Base-by-base conservation (phyloP, 2,888 invertebrate genomes). In the Drosophila melanosoma region DNA sequence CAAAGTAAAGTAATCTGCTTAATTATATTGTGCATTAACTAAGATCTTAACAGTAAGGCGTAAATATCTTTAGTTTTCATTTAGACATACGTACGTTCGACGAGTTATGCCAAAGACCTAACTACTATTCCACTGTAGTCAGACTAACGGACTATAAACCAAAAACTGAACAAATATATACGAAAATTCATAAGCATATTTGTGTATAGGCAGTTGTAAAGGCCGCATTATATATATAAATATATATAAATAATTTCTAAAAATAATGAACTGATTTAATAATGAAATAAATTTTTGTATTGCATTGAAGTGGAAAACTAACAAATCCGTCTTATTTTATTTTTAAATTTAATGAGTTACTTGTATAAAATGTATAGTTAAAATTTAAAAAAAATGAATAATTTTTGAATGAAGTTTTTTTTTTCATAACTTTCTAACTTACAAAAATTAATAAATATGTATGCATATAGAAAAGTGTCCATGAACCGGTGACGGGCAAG, bases 61-160 rank as follows among this genome's bases (percentile, higher is more conserved):
- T 51, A 63, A 57, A 65, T 68, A 79, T 69, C 26, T 61, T 75
- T 78, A 87, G 87, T 77, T 82, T 70, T 82, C 65, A 81, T 71
- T 69, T 52, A 73, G 71, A 71, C 68, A 56, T 79, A 71, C 63
- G 60, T 68, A n/a, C 17, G 20, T 52, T 17, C 45, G 15, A 76
- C 45, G 52, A 74, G 66, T 72, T 71, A 73, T 58, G 81, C 89
- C 89, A 86, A 86, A 86, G 83, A 78, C 69, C 67, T 71, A 70
- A 65, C 86, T 73, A 75, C 77, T 32, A 23, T 36, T 63, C 49
- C 38, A 53, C 29, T 64, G 69, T 82, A 78, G 78, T 52, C 62
- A 15, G 52, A 71, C 54, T 74, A 61, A 70, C 56, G 61, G 80
- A 83, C 65, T 62, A 62, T 57, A 59, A 65, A 69, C 60, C 63